Evolutionary conservation across 2,113 vertebrate species (phyloP), one percentile per base, ranked within the genome.

Genomic region (Narcine bancroftii): DNA sequence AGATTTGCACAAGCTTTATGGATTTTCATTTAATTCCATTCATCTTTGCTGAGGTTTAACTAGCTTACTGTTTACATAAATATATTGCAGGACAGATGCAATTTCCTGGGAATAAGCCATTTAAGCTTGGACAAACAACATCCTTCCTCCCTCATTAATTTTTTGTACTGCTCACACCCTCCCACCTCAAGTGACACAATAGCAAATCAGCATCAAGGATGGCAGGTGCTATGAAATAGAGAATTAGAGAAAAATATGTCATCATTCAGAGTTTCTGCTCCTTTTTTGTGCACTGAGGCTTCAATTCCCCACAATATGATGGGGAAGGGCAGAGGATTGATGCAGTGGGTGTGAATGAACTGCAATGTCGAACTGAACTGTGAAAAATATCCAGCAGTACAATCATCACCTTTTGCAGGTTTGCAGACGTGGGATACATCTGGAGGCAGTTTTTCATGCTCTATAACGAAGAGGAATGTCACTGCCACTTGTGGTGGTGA

Each of bases 11-110:
- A 60, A 7, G 53, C n/a, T 87, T 87, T n/a, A 56, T 85, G 77
- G 0, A 29, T 87, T 85, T 36, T 36, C 60, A 17, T 87, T 87
- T 63, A 87, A 87, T 60, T 87, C 81, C 2, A n/a, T 87, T 87
- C n/a, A 63, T 87, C 81, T 87, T 87, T 36, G 39, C 36, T 63
- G 81, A 36, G n/a, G 81, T 36, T 87, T 87, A 87, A 63, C 81
- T 36, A 36, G 81, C 15, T 87, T 60, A 60, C 15, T 87, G 33
- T 36, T 36, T 87, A 53, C 33, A n/a, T 87, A 87, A 87, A 63
- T 87, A 19, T 36, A 60, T 87, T 63, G 36, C 15, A 39, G 33
- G 50, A 87, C 56, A 87, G 81, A 87, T 36, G 2, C n/a, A 87
- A 36, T 87, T n/a, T 39, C 53, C 53, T 60, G 81, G 53, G 33